These are phyloP conservation scores for Tinamus guttatus DNA, from an alignment of 2,113 vertebrate genomes.

Conservation along the genomic window DNA sequence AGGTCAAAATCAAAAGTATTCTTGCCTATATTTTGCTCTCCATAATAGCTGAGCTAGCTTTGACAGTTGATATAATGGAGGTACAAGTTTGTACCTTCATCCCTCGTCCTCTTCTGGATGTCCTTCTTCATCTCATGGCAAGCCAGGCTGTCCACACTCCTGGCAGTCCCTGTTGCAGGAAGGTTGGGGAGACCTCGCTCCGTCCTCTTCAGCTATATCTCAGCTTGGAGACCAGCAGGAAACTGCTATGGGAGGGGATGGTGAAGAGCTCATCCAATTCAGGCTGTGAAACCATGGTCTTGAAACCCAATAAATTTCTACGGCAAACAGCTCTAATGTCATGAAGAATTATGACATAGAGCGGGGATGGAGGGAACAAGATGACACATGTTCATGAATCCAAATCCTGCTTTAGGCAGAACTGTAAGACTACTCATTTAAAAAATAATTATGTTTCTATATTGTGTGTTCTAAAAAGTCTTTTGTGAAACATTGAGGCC, in stretches of 20 bases:
- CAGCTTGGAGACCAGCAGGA: background rate
- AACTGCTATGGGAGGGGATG: conserved; percentile 49
- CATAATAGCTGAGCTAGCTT: background rate
- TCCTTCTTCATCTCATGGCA: too few species aligned
- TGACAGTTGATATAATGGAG: background rate
- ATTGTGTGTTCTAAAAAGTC: background rate
- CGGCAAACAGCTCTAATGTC: background rate
- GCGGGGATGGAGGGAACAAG: background rate
- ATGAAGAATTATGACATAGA: background rate
- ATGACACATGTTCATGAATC: background rate
- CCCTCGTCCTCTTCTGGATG: background rate
- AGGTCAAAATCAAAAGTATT: background rate
- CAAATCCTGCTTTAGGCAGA: background rate
- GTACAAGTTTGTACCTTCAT: background rate
- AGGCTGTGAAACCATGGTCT: conserved; percentile 42
- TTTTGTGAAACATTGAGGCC: background rate
- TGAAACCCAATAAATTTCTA: conserved; percentile 14
- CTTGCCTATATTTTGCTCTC: background rate
- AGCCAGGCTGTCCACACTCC: background rate
- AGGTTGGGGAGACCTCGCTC: background rate
- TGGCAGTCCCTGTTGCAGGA: background rate
- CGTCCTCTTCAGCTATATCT: background rate
- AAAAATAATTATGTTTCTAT: background rate
- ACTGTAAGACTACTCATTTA: background rate
- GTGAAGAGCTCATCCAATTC: conserved; percentile 17